A percentile compares a stretch with the other conserved stretches of the same genome.
Conservation (phyloP, 1,140 invertebrate species). For the Drosophila arawakana region DNA sequence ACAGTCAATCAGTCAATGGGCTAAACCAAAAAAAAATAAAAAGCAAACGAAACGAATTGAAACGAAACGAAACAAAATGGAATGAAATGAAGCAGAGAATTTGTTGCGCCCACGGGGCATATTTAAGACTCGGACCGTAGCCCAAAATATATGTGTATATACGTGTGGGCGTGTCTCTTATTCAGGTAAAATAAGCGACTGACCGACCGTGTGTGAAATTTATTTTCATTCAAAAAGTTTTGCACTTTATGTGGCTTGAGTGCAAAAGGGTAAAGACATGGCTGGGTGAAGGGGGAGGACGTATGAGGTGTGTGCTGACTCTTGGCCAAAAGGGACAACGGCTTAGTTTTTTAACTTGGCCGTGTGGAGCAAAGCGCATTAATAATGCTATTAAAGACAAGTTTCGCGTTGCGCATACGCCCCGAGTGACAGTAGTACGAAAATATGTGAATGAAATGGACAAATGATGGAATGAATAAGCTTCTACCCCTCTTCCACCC, state of each 20-base stretch:
- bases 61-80: not conserved
- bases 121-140: constrained; percentile 31
- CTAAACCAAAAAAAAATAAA: constrained; percentile 10
- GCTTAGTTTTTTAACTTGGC: constrained; percentile 7
- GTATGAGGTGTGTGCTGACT: no score
- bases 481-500: not conserved
- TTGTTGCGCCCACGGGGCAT: constrained; percentile 43
- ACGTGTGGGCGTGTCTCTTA: constrained; percentile 23
- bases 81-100: constrained; percentile 12
- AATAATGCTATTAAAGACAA: constrained; percentile 56
- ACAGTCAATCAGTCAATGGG: constrained; percentile 72
- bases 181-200: constrained; percentile 22
- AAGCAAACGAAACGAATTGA: not conserved
- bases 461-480: constrained; percentile 45
- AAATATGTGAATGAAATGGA: constrained; percentile 25
- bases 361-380: constrained; percentile 32
- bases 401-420: constrained; percentile 59
- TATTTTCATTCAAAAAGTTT: constrained; percentile 80
- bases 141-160: constrained; percentile 22
- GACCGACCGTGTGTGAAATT: constrained; percentile 59
- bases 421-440: constrained; percentile 62
- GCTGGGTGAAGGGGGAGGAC: not conserved
- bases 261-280: constrained; percentile 22
- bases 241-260: constrained; percentile 46
- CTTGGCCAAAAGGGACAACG: not conserved